Evolutionary conservation across 2,797 vertebrate species (phyloP).

Genomic region (Tragopan temminckii): DNA sequence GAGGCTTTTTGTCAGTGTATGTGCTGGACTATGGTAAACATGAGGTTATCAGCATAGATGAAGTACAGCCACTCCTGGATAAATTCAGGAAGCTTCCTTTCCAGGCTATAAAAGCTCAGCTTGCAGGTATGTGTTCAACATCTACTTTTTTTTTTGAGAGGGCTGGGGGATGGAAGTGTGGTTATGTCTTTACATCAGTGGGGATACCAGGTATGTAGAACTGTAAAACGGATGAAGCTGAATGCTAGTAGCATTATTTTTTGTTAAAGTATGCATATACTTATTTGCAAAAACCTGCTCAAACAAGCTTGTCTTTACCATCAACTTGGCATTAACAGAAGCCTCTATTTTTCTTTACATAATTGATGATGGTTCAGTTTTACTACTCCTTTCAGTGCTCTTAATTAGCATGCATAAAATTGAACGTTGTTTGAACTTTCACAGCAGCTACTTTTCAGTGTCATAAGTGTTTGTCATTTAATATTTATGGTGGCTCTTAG

Average conservation of each 20-base stretch:
- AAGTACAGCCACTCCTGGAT: conserved; percentile 86
- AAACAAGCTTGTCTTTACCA: background rate
- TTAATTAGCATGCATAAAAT: background rate
- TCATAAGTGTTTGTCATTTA: background rate
- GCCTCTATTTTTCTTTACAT: background rate
- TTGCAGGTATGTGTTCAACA: conserved; percentile 86
- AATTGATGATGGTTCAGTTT: background rate
- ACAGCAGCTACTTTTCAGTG: background rate
- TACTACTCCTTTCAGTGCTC: background rate
- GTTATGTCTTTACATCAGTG: background rate
- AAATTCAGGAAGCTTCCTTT: conserved; percentile 92
- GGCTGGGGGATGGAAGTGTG: background rate
- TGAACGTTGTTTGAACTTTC: background rate
- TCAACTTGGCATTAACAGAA: background rate
- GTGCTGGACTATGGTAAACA: conserved; percentile 93
- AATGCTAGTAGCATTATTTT: background rate
- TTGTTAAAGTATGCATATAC: background rate
- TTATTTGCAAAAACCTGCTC: background rate
- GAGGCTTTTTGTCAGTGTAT: conserved; percentile 91
- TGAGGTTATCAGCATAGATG: conserved; percentile 85
- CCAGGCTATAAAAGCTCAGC: conserved; percentile 91
- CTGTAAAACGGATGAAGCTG: background rate
- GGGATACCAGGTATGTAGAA: background rate
- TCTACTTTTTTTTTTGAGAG: background rate
- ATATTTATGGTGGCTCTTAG: background rate